Base-by-base conservation (phyloP, 2,888 invertebrate genomes). In the Perizoma flavofasciatum region DNA sequence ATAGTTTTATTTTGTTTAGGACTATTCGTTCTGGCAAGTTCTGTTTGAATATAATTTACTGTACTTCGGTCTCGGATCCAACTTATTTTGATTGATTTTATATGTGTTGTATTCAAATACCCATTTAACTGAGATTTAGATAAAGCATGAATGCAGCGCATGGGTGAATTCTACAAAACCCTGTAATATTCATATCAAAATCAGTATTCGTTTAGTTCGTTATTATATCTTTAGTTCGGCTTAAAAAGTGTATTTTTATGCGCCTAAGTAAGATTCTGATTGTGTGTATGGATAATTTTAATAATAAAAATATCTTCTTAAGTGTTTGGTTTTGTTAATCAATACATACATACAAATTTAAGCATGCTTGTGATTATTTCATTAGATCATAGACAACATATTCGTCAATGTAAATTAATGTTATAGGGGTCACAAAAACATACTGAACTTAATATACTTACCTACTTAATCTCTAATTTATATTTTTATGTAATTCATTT, bases 391-490 rank as follows among this genome's bases (percentile, higher is more conserved):
- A 65, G 55, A 61, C 63, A 62, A 59, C 50, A 67, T 62, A 68
- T 65, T 62, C 37, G 54, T 67, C 64, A 62, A 45, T 62, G 63
- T 66, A 67, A 61, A 62, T 60, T 62, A 62, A 68, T 62, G 65
- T 70, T 64, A 61, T 67, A 67, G 71, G 70, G 71, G 68, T 71
- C 70, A 67, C 70, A 68, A 67, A 69, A 67, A 67, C 69, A 67
- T 64, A 63, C 53, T 63, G 49, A 49, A 59, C 22, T 22, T 22
- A 22, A 1, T 22, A 22, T 58, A 22, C 47, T n/a, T n/a, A n/a
- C n/a, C n/a, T n/a, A n/a, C n/a, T 57, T 63, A 44, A 65, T 63
- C 64, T 66, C 39, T 63, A 50, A 49, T 50, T 52, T 51, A 35
- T 48, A 59, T 55, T 64, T 53, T 46, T 53, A 53, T 65, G 32